Evolutionary conservation across 2,797 vertebrate genomes (phyloP).

Genomic region (Notolepis coatsorum): DNA sequence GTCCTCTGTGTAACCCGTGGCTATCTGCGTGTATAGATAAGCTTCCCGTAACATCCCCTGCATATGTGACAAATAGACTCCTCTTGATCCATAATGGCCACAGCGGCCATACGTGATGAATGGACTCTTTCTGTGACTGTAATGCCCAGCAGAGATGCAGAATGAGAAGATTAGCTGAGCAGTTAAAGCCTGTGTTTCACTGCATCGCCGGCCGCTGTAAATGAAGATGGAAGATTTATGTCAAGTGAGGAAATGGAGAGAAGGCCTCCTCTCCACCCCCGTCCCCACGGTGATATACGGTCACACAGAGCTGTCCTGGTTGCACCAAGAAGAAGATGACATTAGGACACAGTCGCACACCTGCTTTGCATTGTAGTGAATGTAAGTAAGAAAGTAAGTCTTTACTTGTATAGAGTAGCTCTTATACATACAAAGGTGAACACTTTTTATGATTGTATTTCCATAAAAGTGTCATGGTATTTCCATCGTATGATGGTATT

Average conservation of each 20-base stretch:
- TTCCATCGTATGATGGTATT: background rate
- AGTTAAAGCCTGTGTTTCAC: constrained; percentile 41
- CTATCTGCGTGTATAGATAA: constrained; percentile 30
- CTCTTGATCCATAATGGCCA: constrained; percentile 28
- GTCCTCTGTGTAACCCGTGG: background rate
- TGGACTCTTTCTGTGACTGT: constrained; percentile 20
- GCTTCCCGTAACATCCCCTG: constrained; percentile 6
- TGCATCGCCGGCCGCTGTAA: constrained; percentile 32
- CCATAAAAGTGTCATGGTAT: background rate
- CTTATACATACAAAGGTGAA: background rate
- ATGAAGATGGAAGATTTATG: constrained; percentile 49
- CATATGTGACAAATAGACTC: constrained; percentile 22
- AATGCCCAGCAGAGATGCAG: constrained; percentile 39
- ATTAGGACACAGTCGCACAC: background rate
- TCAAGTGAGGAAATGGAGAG: background rate
- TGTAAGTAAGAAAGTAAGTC: too few relatives aligned
- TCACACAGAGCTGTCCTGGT: background rate
- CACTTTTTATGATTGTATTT: background rate
- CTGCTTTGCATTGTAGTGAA: too few relatives aligned
- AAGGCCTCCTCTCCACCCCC: background rate
- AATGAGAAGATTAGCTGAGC: constrained; percentile 38
- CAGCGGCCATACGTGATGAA: constrained; percentile 34
- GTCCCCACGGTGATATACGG: background rate
- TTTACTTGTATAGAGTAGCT: too few relatives aligned
- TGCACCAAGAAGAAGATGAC: background rate